These are phyloP conservation scores for Colossoma macropomum DNA, from an alignment of 2,113 vertebrate genomes.

Conservation along the genomic window DNA sequence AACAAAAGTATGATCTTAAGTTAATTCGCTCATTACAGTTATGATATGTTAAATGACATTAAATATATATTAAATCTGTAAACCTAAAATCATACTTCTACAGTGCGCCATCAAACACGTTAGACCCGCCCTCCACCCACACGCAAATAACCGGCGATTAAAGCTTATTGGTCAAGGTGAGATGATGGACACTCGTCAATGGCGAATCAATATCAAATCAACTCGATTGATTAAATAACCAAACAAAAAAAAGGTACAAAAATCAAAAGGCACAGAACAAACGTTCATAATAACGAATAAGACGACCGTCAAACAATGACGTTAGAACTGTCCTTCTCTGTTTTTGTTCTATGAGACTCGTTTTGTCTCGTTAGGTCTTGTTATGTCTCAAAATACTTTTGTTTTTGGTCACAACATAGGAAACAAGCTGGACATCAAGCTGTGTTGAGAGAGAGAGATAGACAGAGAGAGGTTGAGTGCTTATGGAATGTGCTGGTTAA, in stretches of 20 bases:
- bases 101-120: constrained; percentile 11
- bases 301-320: neutral
- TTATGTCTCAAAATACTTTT: neutral
- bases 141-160: constrained; percentile 8
- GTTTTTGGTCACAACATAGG: too few species aligned
- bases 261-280: neutral
- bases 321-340: too few species aligned
- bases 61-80: constrained; percentile 58
- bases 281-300: constrained; percentile 7
- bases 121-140: neutral
- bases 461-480: too few species aligned
- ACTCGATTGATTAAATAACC: constrained; percentile 27
- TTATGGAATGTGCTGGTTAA: too few species aligned
- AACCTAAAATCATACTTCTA: constrained; percentile 34
- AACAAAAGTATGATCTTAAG: constrained; percentile 2
- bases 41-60: constrained; percentile 18
- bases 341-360: constrained; percentile 12
- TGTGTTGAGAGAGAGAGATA: too few species aligned
- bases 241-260: neutral
- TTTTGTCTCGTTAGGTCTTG: too few species aligned
- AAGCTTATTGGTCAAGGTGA: constrained; percentile 33
- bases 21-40: constrained; percentile 27
- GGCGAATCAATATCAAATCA: constrained; percentile 23
- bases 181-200: constrained; percentile 13
- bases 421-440: too few species aligned